Conservation (phyloP, 2,888 invertebrate genomes). For the Athalia cordata region DNA sequence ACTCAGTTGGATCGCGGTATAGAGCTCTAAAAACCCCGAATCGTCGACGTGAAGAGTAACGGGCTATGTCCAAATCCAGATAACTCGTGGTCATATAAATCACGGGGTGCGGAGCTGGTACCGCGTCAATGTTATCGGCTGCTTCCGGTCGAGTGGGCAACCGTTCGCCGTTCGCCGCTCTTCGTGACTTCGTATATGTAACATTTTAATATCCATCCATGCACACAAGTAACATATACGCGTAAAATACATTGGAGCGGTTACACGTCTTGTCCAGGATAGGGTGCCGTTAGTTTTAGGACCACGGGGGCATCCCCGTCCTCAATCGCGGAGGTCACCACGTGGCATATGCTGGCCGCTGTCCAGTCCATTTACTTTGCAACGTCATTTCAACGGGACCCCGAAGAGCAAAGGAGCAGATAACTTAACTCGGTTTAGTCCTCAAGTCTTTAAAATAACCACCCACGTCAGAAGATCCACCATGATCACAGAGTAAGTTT, state of each 20-base stretch:
- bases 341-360: slow-evolving; percentile 73
- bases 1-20: background rate
- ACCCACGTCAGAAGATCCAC: slow-evolving; percentile 1
- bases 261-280: no score
- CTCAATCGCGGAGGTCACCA: slow-evolving; percentile 48
- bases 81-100: slow-evolving; percentile 55
- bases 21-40: background rate
- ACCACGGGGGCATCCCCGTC: slow-evolving; percentile 31
- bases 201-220: slow-evolving; percentile 40
- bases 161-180: slow-evolving; percentile 52
- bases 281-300: no score
- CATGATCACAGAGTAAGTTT: background rate
- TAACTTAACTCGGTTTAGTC: slow-evolving; percentile 27
- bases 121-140: slow-evolving; percentile 69
- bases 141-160: slow-evolving; percentile 69
- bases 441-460: slow-evolving; percentile 21
- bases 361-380: slow-evolving; percentile 73
- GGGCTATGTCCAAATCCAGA: slow-evolving; percentile 64
- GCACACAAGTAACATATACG: background rate
- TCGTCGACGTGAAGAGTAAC: slow-evolving; percentile 48
- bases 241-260: no score
- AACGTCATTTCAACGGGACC: slow-evolving; percentile 57
- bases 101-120: slow-evolving; percentile 47
- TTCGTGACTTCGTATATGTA: slow-evolving; percentile 13
- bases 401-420: slow-evolving; percentile 34